These are phyloP conservation scores for Pipistrellus nathusii DNA, from an alignment of 2,797 vertebrate genomes.

Conservation along the genomic window DNA sequence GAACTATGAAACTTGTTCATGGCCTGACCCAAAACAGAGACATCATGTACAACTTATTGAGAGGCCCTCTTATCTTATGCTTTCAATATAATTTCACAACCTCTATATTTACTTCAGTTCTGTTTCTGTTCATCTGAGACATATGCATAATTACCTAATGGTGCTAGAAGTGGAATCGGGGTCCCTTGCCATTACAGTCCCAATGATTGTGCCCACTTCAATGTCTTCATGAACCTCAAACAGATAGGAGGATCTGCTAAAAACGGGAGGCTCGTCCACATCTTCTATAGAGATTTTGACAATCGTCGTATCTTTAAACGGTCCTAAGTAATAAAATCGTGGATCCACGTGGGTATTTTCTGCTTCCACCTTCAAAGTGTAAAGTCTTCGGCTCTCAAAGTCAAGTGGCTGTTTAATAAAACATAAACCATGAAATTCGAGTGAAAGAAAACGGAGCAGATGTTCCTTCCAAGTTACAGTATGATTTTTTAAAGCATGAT, in stretches of 20 bases:
- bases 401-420: slow-evolving; percentile 91
- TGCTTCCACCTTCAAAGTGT: slow-evolving; percentile 94
- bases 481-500: background rate
- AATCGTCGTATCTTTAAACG: slow-evolving; percentile 94
- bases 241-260: slow-evolving; percentile 92
- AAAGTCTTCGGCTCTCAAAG: slow-evolving; percentile 93
- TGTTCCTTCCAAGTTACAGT: background rate
- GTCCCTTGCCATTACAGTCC: slow-evolving; percentile 94
- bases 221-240: slow-evolving; percentile 96
- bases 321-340: slow-evolving; percentile 93
- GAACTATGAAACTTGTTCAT: background rate
- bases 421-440: slow-evolving; percentile 32
- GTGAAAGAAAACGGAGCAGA: background rate
- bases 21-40: background rate
- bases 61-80: background rate
- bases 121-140: background rate
- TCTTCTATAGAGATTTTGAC: slow-evolving; percentile 95
- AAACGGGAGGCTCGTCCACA: slow-evolving; percentile 94
- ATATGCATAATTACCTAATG: slow-evolving; percentile 90
- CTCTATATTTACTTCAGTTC: background rate
- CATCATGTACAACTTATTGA: background rate
- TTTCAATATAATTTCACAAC: background rate
- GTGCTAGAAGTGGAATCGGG: slow-evolving; percentile 92
- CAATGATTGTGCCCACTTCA: slow-evolving; percentile 90
- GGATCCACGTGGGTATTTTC: slow-evolving; percentile 93